These are phyloP conservation scores for Isichthys henryi DNA, from an alignment of 2,113 vertebrate species.

Conservation along the genomic window DNA sequence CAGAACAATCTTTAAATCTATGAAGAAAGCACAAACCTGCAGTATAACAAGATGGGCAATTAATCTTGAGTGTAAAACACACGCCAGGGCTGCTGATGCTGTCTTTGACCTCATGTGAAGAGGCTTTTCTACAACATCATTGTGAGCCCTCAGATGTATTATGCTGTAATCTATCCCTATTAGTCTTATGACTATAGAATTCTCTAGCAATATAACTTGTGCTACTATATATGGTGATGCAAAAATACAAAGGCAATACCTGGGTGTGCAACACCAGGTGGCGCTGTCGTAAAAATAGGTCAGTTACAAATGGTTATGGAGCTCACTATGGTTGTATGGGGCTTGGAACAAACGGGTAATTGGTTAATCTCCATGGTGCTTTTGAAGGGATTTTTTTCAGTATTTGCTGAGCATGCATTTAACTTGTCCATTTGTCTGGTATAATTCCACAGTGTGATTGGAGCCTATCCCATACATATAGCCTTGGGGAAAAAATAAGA, in stretches of 20 bases:
- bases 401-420: not conserved
- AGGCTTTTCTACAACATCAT: not conserved
- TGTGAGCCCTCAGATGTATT: not conserved
- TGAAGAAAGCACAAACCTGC: not conserved
- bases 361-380: not conserved
- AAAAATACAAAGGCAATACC: not conserved
- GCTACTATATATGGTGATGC: not conserved
- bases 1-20: conserved; percentile 2
- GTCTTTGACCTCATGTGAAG: not conserved
- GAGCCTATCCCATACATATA: not conserved
- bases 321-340: not conserved
- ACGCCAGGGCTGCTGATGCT: not conserved
- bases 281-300: not conserved
- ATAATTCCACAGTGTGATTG: not conserved
- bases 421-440: not conserved
- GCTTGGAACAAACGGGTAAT: not conserved
- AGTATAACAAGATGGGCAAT: not conserved
- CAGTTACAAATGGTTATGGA: not conserved
- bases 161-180: not conserved
- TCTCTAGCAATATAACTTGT: not conserved
- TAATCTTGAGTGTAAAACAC: not conserved
- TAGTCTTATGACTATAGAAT: not conserved
- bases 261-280: not conserved
- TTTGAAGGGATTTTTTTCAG: not conserved
- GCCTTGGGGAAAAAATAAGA: no score